These are phyloP conservation scores for Odontomyia ornata DNA, from an alignment of 2,888 invertebrate genomes.

Conservation along the genomic window DNA sequence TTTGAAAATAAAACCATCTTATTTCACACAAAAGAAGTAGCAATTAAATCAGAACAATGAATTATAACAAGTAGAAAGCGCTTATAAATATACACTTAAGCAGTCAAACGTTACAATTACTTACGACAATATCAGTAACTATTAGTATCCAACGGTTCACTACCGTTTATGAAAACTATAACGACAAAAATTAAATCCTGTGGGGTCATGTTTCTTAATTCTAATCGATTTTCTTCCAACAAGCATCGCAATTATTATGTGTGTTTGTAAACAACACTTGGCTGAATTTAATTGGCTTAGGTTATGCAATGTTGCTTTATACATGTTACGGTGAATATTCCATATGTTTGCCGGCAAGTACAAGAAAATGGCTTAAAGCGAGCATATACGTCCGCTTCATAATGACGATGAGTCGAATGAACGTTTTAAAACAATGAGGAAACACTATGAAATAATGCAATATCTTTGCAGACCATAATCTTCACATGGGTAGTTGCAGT, in stretches of 20 bases:
- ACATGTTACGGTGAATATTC: not conserved
- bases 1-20: too few relatives aligned
- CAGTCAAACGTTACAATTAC: not conserved
- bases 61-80: too few relatives aligned
- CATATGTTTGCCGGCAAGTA: not conserved
- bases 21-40: too few relatives aligned
- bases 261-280: slow-evolving; percentile 31
- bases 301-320: slow-evolving; percentile 13
- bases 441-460: not conserved
- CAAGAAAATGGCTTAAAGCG: not conserved
- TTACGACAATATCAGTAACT: not conserved
- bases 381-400: not conserved
- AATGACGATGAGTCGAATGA: not conserved
- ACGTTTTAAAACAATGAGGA: not conserved
- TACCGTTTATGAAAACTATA: not conserved
- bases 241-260: not conserved
- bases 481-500: not conserved
- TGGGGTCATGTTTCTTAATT: not conserved
- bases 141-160: not conserved
- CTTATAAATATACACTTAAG: too few relatives aligned
- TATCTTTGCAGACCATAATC: not conserved
- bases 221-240: slow-evolving; percentile 13
- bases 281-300: slow-evolving; percentile 31
- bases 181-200: not conserved
- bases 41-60: too few relatives aligned